These are phyloP conservation scores for Psophia crepitans DNA, from an alignment of 2,113 vertebrate species.

Conservation along the genomic window DNA sequence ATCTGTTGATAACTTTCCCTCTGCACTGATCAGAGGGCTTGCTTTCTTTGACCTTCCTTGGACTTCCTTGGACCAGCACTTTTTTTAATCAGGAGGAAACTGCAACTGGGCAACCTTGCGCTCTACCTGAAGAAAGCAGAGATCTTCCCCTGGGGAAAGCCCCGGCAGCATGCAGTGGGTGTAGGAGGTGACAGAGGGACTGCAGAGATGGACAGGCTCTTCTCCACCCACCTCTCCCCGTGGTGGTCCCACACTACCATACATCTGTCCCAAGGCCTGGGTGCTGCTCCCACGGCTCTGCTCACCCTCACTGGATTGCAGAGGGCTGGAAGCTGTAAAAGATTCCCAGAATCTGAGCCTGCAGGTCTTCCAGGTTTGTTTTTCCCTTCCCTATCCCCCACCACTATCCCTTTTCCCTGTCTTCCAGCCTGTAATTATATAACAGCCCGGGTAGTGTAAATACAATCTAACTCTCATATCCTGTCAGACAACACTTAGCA, in stretches of 20 bases:
- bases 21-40: background rate
- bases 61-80: background rate
- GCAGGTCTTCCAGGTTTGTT: background rate
- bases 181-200: background rate
- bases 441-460: background rate
- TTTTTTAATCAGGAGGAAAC: background rate
- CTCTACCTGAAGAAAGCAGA: background rate
- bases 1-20: background rate
- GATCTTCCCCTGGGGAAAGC: background rate
- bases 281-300: background rate
- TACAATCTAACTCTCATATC: background rate
- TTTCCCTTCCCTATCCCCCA: background rate
- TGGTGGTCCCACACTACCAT: background rate
- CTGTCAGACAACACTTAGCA: background rate
- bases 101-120: background rate
- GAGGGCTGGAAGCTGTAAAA: background rate
- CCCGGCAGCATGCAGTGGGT: background rate
- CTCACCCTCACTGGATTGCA: background rate
- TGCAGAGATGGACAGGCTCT: accelerated
- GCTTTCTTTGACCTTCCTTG: background rate
- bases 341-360: background rate
- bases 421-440: background rate
- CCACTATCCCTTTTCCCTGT: background rate
- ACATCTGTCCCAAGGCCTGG: accelerated
- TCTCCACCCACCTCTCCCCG: accelerated